These are phyloP conservation scores for Archegozetes longisetosus DNA, from an alignment of 1,140 invertebrate species.

Conservation along the genomic window DNA sequence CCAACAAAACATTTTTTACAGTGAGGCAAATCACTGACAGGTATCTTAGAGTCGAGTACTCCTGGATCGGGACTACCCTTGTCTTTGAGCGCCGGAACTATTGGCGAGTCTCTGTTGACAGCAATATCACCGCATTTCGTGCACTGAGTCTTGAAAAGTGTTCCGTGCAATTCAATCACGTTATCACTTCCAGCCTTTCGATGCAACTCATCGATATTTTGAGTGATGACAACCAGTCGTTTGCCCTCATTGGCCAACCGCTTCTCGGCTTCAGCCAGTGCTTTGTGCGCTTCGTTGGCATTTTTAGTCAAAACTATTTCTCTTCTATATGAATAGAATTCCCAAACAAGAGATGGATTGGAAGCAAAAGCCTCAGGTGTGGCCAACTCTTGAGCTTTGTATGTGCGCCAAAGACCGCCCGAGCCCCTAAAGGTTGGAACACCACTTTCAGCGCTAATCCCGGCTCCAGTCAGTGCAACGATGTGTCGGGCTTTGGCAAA, in stretches of 20 bases:
- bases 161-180: constrained; percentile 79
- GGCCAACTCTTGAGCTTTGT: constrained; percentile 44
- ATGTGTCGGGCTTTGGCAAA: constrained; percentile 38
- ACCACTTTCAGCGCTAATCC: constrained; percentile 61
- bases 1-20: constrained; percentile 52
- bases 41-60: constrained; percentile 38
- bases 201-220: constrained; percentile 91
- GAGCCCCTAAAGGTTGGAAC: constrained; percentile 61
- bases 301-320: constrained; percentile 43
- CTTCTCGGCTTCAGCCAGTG: constrained; percentile 59
- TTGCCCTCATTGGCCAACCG: constrained; percentile 39
- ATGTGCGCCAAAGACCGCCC: constrained; percentile 59
- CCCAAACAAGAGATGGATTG: constrained; percentile 56
- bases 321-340: constrained; percentile 58
- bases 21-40: constrained; percentile 45
- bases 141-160: constrained; percentile 64
- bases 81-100: constrained; percentile 47
- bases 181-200: constrained; percentile 67
- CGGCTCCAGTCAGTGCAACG: constrained; percentile 55
- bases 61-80: constrained; percentile 38
- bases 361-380: constrained; percentile 44
- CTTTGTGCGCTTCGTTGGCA: constrained; percentile 55
- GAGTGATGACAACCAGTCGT: constrained; percentile 59
- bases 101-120: constrained; percentile 58
- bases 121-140: constrained; percentile 51